These are phyloP conservation scores for Busseola fusca DNA, from an alignment of 2,888 invertebrate species.

Conservation along the genomic window DNA sequence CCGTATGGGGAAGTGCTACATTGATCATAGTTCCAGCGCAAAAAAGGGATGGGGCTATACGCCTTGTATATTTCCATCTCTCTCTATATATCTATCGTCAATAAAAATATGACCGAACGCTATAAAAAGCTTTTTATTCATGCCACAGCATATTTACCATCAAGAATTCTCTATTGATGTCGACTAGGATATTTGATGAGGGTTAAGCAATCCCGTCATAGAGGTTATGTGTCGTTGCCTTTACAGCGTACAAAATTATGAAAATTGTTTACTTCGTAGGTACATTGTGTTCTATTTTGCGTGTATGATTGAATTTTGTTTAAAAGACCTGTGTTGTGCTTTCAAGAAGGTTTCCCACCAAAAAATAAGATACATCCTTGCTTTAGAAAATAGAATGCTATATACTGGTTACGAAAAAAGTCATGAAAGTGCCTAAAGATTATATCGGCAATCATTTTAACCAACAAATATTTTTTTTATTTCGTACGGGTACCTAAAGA, in stretches of 20 bases:
- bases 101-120: slow-evolving; percentile 24
- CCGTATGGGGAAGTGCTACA: slow-evolving; percentile 11
- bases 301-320: background rate
- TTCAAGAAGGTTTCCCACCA: too few species aligned
- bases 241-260: slow-evolving; percentile 26
- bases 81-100: slow-evolving; percentile 12
- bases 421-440: background rate
- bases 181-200: slow-evolving; percentile 55
- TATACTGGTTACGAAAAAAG: background rate
- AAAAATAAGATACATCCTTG: background rate
- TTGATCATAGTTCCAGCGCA: background rate
- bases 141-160: slow-evolving; percentile 51
- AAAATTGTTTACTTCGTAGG: slow-evolving; percentile 16
- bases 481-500: too few species aligned
- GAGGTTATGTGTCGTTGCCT: slow-evolving; percentile 35
- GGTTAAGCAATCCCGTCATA: slow-evolving; percentile 48
- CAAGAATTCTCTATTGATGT: slow-evolving; percentile 48
- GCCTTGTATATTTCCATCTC: slow-evolving; percentile 5
- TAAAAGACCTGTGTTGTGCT: background rate
- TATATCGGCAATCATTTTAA: background rate
- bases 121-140: slow-evolving; percentile 45
- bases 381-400: background rate
- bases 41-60: slow-evolving; percentile 4
- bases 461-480: too few species aligned
- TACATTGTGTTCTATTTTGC: background rate